Evolutionary conservation across 2,888 invertebrate genomes (phyloP), one percentile per base, ranked within the genome.

Genomic region (Mamestra brassicae): DNA sequence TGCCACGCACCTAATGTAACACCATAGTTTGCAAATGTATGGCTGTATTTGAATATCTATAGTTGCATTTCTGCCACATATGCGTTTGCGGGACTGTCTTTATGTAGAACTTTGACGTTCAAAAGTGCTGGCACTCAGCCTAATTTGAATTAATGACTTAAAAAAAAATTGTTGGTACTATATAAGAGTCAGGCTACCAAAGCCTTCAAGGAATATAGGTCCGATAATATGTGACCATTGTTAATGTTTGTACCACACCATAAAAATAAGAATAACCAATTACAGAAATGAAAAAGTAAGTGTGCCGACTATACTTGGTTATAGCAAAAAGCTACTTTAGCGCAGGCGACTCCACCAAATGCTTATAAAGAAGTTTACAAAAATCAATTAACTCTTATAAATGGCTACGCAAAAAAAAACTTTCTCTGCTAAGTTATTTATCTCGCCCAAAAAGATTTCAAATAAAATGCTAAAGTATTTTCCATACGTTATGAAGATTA

Each of bases 311-410:
- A 26, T 26, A n/a, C 38, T 34, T 17, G 52, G 34, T 13, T n/a
- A 11, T 45, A 15, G 11, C 36, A 45, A 36, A 58, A 63, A 78
- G 13, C 50, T 13, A 67, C 52, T 54, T 38, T 11, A 45, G 26
- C 13, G n/a, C 8, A 47, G n/a, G 45, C 38, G 26, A 47, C 36
- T 50, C 15, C 2, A 68, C 8, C 34, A 78, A 65, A 54, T 36
- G n/a, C n/a, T 67, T 67, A 50, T 47, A 6, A 54, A 76, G n/a
- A 78, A 77, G 13, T 61, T 60, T 60, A 11, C 58, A 36, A 57
- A 63, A 67, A 72, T 67, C 47, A 60, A 78, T 78, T 54, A 66
- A 71, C 58, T 47, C 73, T 45, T 62, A 42, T 47, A 72, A 74
- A 57, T n/a, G 62, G 47, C 8, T 36, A 72, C 26, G 15, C 17